Evolutionary conservation across 2,113 vertebrate species (phyloP).

Genomic region (Pycnonotus jocosus): DNA sequence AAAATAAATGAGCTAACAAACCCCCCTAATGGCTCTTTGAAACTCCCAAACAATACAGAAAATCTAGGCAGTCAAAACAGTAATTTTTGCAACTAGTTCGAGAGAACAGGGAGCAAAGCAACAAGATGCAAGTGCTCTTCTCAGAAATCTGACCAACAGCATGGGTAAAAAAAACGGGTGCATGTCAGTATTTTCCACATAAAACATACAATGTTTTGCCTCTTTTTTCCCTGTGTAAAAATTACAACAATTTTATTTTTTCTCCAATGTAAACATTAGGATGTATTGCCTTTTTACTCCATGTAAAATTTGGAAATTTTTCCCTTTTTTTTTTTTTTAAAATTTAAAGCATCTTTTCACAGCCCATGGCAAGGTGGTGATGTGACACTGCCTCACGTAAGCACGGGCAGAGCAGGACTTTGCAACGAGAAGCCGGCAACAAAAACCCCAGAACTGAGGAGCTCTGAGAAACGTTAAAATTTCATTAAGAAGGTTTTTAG

Average conservation of each 20-base stretch:
- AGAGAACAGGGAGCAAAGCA: neutral
- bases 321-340: neutral
- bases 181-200: rapidly evolving
- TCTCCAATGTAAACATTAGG: neutral
- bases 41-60: neutral
- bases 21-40: neutral
- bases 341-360: neutral
- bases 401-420: rapidly evolving
- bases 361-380: no score
- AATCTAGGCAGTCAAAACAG: neutral
- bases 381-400: rapidly evolving
- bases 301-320: neutral
- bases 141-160: neutral
- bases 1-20: neutral
- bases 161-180: no score
- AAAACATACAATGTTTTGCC: neutral
- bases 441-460: neutral
- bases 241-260: neutral
- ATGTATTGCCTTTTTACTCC: neutral
- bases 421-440: neutral
- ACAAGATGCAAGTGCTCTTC: neutral
- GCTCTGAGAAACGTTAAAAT: neutral
- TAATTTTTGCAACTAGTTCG: neutral
- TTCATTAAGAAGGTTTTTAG: neutral
- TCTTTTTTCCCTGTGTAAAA: neutral